These are phyloP conservation scores for Myodes glareolus DNA, from an alignment of 2,113 vertebrate species.

Conservation along the genomic window DNA sequence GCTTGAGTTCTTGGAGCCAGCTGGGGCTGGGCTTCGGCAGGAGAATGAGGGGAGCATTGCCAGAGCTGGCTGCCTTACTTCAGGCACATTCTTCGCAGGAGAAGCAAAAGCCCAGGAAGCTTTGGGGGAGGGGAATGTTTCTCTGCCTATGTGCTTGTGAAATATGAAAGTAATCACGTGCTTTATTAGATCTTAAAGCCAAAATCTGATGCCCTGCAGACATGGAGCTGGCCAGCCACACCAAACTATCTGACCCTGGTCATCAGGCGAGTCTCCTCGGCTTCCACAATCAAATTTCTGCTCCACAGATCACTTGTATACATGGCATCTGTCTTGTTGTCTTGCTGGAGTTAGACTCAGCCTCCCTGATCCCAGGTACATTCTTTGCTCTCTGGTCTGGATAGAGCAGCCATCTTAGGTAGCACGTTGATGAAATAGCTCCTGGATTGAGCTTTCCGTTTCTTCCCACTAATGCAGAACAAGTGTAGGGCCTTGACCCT, in stretches of 20 bases:
- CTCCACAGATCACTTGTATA: not conserved
- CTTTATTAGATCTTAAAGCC: constrained; percentile 41
- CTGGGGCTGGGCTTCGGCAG: not conserved
- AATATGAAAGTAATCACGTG: constrained; percentile 34
- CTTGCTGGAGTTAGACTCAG: not conserved
- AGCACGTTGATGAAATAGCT: not conserved
- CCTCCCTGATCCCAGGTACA: not conserved
- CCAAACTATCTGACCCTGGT: constrained; percentile 7
- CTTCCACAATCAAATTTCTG: not conserved
- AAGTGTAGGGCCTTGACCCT: not conserved
- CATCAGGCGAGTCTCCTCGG: not conserved
- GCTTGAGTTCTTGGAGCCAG: not conserved
- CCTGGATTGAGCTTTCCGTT: not conserved
- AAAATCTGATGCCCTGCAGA: not conserved
- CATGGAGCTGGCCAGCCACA: not conserved
- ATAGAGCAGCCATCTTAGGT: too few relatives aligned
- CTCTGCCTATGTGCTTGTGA: constrained; percentile 36
- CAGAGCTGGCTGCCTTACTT: constrained; percentile 50
- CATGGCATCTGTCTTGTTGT: not conserved
- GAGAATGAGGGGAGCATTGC: not conserved
- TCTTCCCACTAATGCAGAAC: not conserved
- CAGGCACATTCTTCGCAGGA: constrained; percentile 60
- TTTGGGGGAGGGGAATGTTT: not conserved
- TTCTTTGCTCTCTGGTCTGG: not conserved
- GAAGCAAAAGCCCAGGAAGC: constrained; percentile 56